Percentiles rank a stretch among this genome's conserved stretches.
Evolutionary conservation across 2,113 vertebrate genomes (phyloP).

Genomic region (Sinocyclocheilus anshuiensis): DNA sequence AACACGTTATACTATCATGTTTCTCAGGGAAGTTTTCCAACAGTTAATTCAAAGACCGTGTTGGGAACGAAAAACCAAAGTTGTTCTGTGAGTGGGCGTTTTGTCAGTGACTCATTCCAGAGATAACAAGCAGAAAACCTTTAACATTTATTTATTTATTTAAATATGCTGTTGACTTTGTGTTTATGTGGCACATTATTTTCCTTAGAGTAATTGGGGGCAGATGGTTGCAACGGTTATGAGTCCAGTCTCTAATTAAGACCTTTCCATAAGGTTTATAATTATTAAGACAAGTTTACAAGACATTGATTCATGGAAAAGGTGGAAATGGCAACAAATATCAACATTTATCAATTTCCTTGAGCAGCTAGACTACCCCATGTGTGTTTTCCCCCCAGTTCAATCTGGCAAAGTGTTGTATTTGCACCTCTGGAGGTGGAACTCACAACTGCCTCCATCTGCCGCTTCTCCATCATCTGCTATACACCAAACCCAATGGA

Average conservation of each 20-base stretch:
- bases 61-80: conserved; percentile 18
- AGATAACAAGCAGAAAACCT: conserved; percentile 40
- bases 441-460: conserved; percentile 20
- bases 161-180: not conserved
- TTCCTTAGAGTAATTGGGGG: conserved; percentile 8
- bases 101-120: conserved; percentile 45
- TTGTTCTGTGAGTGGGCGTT: conserved; percentile 8
- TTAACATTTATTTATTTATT: conserved; percentile 12
- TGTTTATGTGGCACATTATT: not conserved
- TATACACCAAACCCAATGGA: conserved; percentile 11
- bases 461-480: not conserved
- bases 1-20: conserved; percentile 12
- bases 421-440: conserved; percentile 39
- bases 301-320: not conserved
- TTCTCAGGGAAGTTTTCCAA: conserved; percentile 2
- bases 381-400: not conserved
- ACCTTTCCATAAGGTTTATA: not conserved
- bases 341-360: not conserved
- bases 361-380: conserved; percentile 6
- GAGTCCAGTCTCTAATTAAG: conserved; percentile 12
- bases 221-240: not conserved
- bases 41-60: conserved; percentile 37
- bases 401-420: conserved; percentile 45
- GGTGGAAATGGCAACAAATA: not conserved
- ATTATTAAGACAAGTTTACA: not conserved